Evolutionary conservation across 2,113 vertebrate genomes (phyloP).

Genomic region (Oncorhynchus mykiss): DNA sequence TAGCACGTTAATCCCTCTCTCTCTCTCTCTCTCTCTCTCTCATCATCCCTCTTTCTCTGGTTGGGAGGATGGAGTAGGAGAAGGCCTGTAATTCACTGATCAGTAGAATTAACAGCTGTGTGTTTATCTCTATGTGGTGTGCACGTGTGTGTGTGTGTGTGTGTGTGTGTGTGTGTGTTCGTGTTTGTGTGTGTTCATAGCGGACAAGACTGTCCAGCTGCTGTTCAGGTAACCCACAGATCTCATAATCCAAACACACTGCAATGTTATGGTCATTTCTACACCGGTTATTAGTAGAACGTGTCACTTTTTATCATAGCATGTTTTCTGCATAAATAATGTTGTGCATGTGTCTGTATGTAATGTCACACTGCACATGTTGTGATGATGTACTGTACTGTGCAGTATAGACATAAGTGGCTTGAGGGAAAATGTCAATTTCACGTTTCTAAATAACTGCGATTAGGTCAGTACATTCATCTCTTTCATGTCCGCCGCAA

Average conservation of each 20-base stretch:
- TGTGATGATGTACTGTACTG: neutral
- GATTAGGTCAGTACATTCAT: neutral
- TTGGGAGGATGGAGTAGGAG: constrained; percentile 32
- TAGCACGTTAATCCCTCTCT: constrained; percentile 40
- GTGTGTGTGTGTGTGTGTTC: neutral
- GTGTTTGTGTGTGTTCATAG: neutral
- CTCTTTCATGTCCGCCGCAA: neutral
- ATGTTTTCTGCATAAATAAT: no score
- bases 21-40: constrained; percentile 20
- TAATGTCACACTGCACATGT: neutral
- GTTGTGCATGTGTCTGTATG: neutral
- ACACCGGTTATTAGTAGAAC: no score
- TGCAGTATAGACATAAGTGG: neutral
- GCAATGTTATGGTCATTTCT: neutral
- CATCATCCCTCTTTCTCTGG: neutral
- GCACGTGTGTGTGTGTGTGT: constrained; percentile 1
- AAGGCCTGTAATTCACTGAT: constrained; percentile 53
- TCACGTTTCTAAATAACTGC: neutral
- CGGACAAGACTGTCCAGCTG: neutral
- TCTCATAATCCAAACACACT: neutral
- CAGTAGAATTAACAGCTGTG: constrained; percentile 40
- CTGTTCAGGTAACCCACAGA: neutral
- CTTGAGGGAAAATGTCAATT: neutral
- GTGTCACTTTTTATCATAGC: no score
- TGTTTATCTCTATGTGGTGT: constrained; percentile 1